Evolutionary conservation across 1,140 invertebrate genomes (phyloP), one percentile per base, ranked within the genome.

Genomic region (Drosophila dunni): DNA sequence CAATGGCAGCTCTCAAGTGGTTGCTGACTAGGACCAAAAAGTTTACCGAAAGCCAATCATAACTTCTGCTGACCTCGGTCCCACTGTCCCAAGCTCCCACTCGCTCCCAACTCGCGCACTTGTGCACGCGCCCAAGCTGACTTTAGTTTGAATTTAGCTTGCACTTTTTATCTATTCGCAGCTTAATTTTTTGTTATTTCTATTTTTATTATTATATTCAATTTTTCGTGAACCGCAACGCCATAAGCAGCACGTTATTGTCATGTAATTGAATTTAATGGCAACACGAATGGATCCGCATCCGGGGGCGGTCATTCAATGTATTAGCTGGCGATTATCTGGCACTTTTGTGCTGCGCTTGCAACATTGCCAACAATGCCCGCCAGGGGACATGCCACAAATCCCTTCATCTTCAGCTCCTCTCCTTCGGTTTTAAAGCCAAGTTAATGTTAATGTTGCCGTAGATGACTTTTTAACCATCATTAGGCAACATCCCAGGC

Each of bases 181-280:
- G 66, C 73, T 80, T 88, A 89, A 89, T 79, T 86, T 29, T 29
- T 29, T 20, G 1, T 20, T 20, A 20, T 20, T 20, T 20, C 17
- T 20, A 20, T 20, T 20, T 79, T 86, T 86, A 88, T 83, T 88
- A 79, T 88, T 88, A 88, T 88, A 89, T 88, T 88, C 83, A 88
- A 88, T 89, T 88, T 79, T 75, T 66, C 44, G 80, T 74, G 66
- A 79, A 79, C 84, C 76, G 76, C 76, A 88, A 46, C 68, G 76
- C 84, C 83, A 78, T 88, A 83, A 88, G 83, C 79, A 65, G 79
- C 69, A 77, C 83, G 73, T 88, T 88, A 88, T 88, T 89, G 84
- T 89, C 84, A 54, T 88, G 81, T 88, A 88, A 88, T 88, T 88
- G 83, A 88, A 88, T 88, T 80, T 89, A 88, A 88, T 83, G 73